Evolutionary conservation across 2,113 vertebrate genomes (phyloP).

Genomic region (Rutilus rutilus): DNA sequence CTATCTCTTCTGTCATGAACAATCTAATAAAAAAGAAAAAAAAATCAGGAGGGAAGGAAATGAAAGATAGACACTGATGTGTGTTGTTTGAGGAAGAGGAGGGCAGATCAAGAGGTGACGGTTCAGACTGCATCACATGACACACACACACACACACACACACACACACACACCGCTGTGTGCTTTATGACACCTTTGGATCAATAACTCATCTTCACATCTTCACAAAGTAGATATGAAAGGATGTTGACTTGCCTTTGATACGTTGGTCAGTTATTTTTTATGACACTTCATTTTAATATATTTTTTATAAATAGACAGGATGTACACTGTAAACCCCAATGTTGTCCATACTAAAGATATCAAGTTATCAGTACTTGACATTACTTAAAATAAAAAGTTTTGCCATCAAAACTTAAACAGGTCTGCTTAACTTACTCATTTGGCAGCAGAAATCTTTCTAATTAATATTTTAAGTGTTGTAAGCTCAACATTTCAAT

Average conservation of each 20-base stretch:
- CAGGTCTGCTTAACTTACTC: too few species aligned
- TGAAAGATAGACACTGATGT: slow-evolving; percentile 27
- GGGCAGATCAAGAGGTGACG: slow-evolving; percentile 4
- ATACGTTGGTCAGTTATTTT: not conserved
- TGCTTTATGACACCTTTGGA: slow-evolving; percentile 23
- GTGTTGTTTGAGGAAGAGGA: slow-evolving; percentile 16
- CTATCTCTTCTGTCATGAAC: not conserved
- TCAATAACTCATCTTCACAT: slow-evolving; percentile 32
- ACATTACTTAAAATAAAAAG: too few species aligned
- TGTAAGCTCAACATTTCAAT: too few species aligned
- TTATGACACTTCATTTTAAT: slow-evolving; percentile 9
- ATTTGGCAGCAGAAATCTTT: too few species aligned
- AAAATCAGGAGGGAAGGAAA: slow-evolving; percentile 16
- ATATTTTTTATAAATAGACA: not conserved
- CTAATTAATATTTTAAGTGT: too few species aligned
- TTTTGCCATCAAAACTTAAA: too few species aligned
- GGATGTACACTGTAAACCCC: not conserved
- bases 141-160: slow-evolving; percentile 18
- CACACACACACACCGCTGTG: not conserved
- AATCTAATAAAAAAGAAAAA: not conserved
- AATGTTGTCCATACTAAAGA: too few species aligned
- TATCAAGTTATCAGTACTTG: too few species aligned
- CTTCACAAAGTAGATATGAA: slow-evolving; percentile 8
- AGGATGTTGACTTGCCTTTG: not conserved
- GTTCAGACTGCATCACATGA: slow-evolving; percentile 19